Evolutionary conservation across 1,140 invertebrate genomes (phyloP).

Genomic region (Caerostris darwini): DNA sequence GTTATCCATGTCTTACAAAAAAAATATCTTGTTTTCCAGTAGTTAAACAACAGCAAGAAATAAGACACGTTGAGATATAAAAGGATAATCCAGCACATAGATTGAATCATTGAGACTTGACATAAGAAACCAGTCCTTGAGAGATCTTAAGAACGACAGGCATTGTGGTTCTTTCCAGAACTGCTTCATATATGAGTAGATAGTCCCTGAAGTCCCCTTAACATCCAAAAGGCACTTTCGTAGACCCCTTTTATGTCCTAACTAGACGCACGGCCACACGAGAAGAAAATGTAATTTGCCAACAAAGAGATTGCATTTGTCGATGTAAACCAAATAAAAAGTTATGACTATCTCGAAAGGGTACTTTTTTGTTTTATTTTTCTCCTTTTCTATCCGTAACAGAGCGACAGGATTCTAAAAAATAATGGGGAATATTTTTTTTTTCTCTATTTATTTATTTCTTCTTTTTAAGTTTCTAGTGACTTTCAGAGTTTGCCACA

Average conservation of each 20-base stretch:
- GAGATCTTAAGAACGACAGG: not conserved
- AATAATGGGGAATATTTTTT: conserved; percentile 19
- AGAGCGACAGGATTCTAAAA: conserved; percentile 29
- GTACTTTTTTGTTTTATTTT: conserved; percentile 39
- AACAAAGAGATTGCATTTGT: conserved; percentile 72
- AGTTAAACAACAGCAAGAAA: too few relatives aligned
- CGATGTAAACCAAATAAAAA: conserved; percentile 74
- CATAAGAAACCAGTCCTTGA: not conserved
- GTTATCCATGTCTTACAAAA: too few relatives aligned
- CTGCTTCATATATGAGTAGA: conserved; percentile 27
- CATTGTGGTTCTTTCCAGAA: not conserved
- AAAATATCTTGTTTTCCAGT: too few relatives aligned
- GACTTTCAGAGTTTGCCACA: not conserved
- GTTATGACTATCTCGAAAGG: conserved; percentile 49
- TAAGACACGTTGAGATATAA: too few relatives aligned
- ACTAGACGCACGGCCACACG: conserved; percentile 58
- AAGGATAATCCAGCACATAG: too few relatives aligned
- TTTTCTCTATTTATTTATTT: not conserved
- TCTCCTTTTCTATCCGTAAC: not conserved
- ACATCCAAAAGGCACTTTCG: conserved; percentile 54
- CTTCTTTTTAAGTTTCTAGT: not conserved
- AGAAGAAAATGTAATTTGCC: conserved; percentile 68
- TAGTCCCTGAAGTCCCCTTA: conserved; percentile 48
- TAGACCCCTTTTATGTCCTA: conserved; percentile 43
- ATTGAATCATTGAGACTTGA: too few relatives aligned